Base-by-base conservation (phyloP, 1,140 invertebrate species). In the Aphelenchoides fujianensis region DNA sequence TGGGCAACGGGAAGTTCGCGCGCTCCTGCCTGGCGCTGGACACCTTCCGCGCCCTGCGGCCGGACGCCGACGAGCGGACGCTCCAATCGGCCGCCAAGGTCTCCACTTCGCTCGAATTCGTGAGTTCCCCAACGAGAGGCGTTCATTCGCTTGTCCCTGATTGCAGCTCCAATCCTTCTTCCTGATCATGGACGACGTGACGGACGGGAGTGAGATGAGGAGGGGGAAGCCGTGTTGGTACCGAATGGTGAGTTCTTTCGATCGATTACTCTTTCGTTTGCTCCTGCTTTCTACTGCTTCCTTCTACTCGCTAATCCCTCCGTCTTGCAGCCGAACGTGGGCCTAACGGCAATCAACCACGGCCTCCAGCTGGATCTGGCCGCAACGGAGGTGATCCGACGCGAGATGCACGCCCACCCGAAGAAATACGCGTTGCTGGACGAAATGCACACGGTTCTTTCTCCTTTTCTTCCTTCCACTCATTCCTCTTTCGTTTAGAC, bases 151-250 rank as follows among this genome's bases (percentile, higher is more conserved):
- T 16, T 1, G 32, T 74, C n/a, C n/a, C n/a, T n/a, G n/a, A n/a
- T n/a, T 75, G 59, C 77, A 89, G 89, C 79, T 90, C 1, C 94
- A 97, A 88, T 90, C 91, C 23, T 92, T 90, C 82, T 91, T 94
- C 73, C 84, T 97, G 2, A 86, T 97, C 0, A 82, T 89, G 5
- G 94, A 96, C 86, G 95, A 98, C 85, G 90, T 98, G 16, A 93
- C 96, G 90, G 94, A 98, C 84, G 85, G 88, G 23, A 91, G 91
- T 19, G 86, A 89, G 70, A 90, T 89, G 34, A 87, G 95, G 19
- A 88, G 95, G 69, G 92, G 93, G 28, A 89, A 91, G 72, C 90
- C 90, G 0, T 94, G 93, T 85, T 98, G 95, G 95, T 91, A 95
- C 86, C 88, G 87, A 69, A 86, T 90, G 77, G 87, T 88, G 76